A percentile compares a stretch with the other conserved stretches of the same genome.
Conservation (phyloP, 2,888 invertebrate genomes). For the Chrysina gloriosa region DNA sequence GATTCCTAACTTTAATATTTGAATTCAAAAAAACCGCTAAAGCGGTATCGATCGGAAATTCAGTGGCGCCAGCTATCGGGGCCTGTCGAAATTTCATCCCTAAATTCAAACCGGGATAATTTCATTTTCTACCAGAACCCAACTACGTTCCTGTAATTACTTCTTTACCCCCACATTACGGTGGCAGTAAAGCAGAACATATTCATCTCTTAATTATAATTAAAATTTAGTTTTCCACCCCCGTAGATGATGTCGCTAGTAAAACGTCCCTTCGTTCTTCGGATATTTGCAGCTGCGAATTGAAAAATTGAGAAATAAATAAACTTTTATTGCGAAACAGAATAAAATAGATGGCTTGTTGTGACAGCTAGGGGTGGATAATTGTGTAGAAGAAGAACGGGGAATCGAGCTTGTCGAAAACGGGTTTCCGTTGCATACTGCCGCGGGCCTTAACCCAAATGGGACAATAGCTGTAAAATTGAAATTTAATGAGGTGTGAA, state of each 20-base stretch:
- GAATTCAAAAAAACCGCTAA: no score
- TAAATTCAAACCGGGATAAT: background rate
- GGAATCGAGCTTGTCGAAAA: conserved; percentile 35
- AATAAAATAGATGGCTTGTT: background rate
- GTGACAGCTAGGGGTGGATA: conserved; percentile 9
- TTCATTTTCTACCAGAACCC: background rate
- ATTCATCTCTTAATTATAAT: background rate
- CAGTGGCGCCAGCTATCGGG: background rate
- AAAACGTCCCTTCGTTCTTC: background rate
- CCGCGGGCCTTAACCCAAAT: conserved; percentile 64
- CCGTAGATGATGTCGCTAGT: background rate
- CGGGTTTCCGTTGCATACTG: conserved; percentile 64
- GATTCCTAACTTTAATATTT: no score
- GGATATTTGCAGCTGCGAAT: background rate
- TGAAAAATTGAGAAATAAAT: background rate
- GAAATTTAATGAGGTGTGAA: conserved; percentile 67
- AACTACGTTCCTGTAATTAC: background rate
- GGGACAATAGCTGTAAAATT: conserved; percentile 68
- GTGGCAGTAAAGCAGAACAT: no score
- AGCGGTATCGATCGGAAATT: no score
- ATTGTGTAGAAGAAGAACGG: conserved; percentile 38
- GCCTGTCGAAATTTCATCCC: background rate
- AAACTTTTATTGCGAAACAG: conserved; percentile 3
- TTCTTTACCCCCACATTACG: background rate
- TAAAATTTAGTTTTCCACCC: background rate